Base-by-base conservation (phyloP, 2,113 vertebrate species). In the Chaetops frenatus region DNA sequence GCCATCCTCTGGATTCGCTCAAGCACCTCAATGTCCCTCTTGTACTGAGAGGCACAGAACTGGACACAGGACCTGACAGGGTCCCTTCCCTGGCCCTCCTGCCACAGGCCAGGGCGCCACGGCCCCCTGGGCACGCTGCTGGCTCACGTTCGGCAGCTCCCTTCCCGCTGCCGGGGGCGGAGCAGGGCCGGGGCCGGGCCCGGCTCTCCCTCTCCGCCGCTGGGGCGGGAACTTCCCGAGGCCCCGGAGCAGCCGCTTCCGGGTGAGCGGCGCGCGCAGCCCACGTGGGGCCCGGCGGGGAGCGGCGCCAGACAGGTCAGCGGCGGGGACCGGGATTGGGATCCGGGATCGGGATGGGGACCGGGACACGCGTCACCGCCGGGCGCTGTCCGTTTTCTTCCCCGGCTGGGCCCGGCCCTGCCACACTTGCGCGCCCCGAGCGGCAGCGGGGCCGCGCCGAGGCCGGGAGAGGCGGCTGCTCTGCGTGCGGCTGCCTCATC, bases 331-430 rank as follows among this genome's bases (percentile, higher is more conserved):
- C 3, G 38, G 33, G 13, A 3, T 12, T 2, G 15, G 42, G 42
- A 44, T 44, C 2, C 2, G 50, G 31, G 25, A 6, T 0, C 2
- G 4, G 45, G 44, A 17, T 0, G 1, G 47, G 47, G 22, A 28
- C 3, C 0, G 5, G 31, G 36, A 12, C 3, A 3, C 12, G 17
- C 10, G 62, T 15, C 62, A 12, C 31, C 12, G 21, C 25, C 35
- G 25, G 45, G 27, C 15, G 14, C 57, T 23, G 19, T 7, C 13
- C 28, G 15, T 10, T 7, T 2, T 9, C 6, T 17, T 10, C 6
- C 23, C 5, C 11, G 44, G 18, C 40, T 9, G 53, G 19, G 58
- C 25, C 25, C 23, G 15, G 19, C 40, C 15, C 19, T 2, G 14
- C 48, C 57, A 24, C 10, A 0, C 18, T 5, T 15, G 40, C 8